Conservation (phyloP, 2,888 invertebrate genomes). For the Meteorus cinctellus region DNA sequence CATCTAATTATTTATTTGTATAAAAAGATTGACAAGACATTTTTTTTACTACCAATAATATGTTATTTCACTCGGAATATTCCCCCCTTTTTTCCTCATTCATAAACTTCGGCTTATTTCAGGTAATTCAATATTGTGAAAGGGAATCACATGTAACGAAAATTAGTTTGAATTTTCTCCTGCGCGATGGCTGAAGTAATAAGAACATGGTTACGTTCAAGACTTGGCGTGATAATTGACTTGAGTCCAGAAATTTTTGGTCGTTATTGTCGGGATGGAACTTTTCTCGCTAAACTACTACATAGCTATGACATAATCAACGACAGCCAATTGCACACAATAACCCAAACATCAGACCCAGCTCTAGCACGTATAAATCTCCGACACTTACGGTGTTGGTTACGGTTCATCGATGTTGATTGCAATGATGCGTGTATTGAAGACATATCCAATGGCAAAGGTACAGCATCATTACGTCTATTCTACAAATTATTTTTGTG, state of each 20-base stretch:
- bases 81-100: background rate
- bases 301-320: conserved; percentile 78
- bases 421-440: conserved; percentile 73
- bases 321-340: conserved; percentile 75
- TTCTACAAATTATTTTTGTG: conserved; percentile 79
- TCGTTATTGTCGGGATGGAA: conserved; percentile 77
- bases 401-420: conserved; percentile 74
- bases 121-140: conserved; percentile 14
- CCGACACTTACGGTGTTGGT: conserved; percentile 75
- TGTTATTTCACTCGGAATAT: background rate
- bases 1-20: background rate
- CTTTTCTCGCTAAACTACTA: conserved; percentile 76
- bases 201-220: conserved; percentile 77
- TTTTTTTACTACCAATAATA: background rate
- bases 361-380: conserved; percentile 76
- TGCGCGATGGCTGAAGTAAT: conserved; percentile 77
- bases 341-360: conserved; percentile 71
- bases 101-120: conserved; percentile 35
- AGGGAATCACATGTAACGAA: background rate
- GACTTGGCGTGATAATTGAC: conserved; percentile 76
- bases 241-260: conserved; percentile 77
- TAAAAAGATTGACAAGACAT: background rate
- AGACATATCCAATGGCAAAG: conserved; percentile 73
- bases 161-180: background rate
- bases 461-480: conserved; percentile 75